These are phyloP conservation scores for Tachina grossa DNA, from an alignment of 2,888 invertebrate species.

Conservation along the genomic window DNA sequence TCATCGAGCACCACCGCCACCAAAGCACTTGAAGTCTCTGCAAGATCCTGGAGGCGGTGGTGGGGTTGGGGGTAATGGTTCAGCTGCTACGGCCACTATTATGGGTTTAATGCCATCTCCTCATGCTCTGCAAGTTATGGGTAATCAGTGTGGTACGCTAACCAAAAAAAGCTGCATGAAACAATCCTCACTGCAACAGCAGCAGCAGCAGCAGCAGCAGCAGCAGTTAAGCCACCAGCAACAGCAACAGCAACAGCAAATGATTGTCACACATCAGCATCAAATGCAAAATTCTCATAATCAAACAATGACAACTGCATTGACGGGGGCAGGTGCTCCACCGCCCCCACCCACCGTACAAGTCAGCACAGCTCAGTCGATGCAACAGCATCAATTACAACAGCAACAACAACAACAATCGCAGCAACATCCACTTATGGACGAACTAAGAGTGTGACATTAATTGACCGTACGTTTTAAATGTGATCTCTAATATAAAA, in stretches of 20 bases:
- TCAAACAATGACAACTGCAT: constrained; percentile 83
- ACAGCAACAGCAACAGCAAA: constrained; percentile 71
- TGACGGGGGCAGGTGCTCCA: constrained; percentile 83
- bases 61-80: constrained; percentile 83
- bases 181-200: constrained; percentile 79
- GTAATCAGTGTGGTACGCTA: constrained; percentile 87
- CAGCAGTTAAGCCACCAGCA: constrained; percentile 67
- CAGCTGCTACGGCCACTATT: constrained; percentile 83
- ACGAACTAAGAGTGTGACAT: constrained; percentile 93
- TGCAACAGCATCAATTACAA: constrained; percentile 77
- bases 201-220: constrained; percentile 74
- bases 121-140: constrained; percentile 90
- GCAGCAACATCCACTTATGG: constrained; percentile 86
- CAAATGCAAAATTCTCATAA: constrained; percentile 83
- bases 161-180: constrained; percentile 88
- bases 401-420: constrained; percentile 77
- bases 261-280: constrained; percentile 74
- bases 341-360: constrained; percentile 71
- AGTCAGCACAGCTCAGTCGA: constrained; percentile 68
- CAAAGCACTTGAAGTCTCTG: constrained; percentile 85
- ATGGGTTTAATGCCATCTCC: constrained; percentile 87
- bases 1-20: constrained; percentile 90
- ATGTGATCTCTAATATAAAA: constrained; percentile 80
- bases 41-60: constrained; percentile 81
- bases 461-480: constrained; percentile 83